Conservation (phyloP, 2,797 vertebrate genomes). For the Manis javanica region DNA sequence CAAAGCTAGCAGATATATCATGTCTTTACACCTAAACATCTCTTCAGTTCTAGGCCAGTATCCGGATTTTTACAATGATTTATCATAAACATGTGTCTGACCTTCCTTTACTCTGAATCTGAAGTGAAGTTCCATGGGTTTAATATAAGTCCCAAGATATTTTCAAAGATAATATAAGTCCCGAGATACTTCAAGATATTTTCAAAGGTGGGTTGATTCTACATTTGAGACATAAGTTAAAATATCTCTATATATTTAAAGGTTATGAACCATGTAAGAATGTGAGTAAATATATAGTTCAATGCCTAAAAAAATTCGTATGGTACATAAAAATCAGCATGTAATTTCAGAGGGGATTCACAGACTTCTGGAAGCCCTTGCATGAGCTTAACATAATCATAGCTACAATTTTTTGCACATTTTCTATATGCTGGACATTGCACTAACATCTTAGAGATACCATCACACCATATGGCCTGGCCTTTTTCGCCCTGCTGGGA, state of each 20-base stretch:
- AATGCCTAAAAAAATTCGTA: conserved; percentile 14
- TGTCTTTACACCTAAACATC: neutral
- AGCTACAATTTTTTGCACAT: neutral
- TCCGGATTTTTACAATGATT: neutral
- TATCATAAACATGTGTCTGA: neutral
- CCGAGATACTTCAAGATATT: neutral
- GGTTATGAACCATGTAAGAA: neutral
- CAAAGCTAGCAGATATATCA: neutral
- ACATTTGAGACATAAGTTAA: neutral
- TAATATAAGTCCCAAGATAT: conserved; percentile 1
- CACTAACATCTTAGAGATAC: neutral
- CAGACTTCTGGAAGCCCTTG: neutral
- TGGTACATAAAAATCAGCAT: neutral
- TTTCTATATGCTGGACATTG: neutral
- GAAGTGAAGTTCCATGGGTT: neutral
- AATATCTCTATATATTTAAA: neutral
- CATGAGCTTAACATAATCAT: neutral
- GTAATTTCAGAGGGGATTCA: neutral
- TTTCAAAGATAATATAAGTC: neutral
- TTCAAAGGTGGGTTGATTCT: neutral
- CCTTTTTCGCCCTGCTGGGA: neutral
- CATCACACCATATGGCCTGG: neutral
- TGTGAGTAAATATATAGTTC: neutral
- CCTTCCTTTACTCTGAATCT: neutral
- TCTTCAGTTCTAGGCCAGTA: neutral